Conservation (phyloP, 2,797 vertebrate genomes). For the Coluber constrictor region DNA sequence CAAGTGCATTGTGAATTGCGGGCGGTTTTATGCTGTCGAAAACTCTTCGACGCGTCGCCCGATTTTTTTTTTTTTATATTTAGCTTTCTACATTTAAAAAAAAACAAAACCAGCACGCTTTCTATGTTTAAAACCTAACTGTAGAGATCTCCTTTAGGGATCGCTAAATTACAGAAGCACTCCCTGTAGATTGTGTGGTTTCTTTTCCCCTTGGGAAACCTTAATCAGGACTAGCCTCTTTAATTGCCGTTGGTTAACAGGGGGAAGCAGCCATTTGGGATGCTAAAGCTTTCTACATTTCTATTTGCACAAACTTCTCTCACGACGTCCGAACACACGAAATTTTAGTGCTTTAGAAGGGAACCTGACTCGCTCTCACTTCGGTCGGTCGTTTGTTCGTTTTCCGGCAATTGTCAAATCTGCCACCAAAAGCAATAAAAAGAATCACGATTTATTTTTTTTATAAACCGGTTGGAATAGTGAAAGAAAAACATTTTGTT, state of each 20-base stretch:
- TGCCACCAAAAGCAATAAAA: constrained; percentile 15
- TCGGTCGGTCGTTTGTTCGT: not conserved
- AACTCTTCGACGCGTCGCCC: not conserved
- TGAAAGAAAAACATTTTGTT: fast-evolving
- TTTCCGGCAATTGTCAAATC: not conserved
- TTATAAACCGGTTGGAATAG: not conserved
- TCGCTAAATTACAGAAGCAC: not conserved
- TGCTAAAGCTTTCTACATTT: not conserved
- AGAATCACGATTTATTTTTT: constrained; percentile 5
- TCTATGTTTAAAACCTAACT: not conserved
- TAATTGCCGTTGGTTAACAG: not conserved
- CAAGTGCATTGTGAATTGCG: not conserved
- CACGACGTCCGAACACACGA: not conserved
- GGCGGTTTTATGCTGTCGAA: not conserved
- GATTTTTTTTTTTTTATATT: not conserved
- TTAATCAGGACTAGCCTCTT: not conserved
- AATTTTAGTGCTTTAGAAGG: not conserved
- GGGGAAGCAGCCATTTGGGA: not conserved
- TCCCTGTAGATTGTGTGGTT: not conserved
- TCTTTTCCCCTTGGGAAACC: not conserved
- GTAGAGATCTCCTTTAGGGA: not conserved
- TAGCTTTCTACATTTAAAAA: not conserved
- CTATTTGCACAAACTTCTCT: not conserved
- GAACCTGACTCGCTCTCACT: not conserved
- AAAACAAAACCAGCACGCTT: not conserved